A percentile compares a stretch with the other conserved stretches of the same genome.
Conservation (phyloP, 2,888 invertebrate genomes). For the Nemoura dubitans region DNA sequence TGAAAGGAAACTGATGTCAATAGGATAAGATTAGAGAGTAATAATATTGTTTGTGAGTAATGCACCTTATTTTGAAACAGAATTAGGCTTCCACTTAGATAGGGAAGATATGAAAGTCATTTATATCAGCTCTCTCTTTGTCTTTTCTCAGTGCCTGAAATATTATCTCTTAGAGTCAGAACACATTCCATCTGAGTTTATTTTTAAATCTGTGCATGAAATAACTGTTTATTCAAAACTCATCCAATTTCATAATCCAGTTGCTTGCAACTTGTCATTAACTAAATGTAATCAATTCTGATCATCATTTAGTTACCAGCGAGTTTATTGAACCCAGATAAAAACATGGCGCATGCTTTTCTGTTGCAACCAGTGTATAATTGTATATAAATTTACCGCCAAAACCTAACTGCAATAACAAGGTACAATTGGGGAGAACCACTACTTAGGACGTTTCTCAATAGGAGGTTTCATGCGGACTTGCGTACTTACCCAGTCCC, state of each 20-base stretch:
- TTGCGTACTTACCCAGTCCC: too few relatives aligned
- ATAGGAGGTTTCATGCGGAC: too few relatives aligned
- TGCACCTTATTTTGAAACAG: conserved; percentile 22
- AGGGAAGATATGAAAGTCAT: background rate
- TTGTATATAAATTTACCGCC: too few relatives aligned
- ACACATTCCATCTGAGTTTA: background rate
- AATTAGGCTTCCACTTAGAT: background rate
- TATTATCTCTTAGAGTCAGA: background rate
- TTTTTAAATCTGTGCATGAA: too few relatives aligned
- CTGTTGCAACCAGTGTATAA: too few relatives aligned
- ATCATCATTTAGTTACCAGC: background rate
- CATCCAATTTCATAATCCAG: too few relatives aligned
- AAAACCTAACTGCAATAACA: too few relatives aligned
- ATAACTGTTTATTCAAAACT: too few relatives aligned
- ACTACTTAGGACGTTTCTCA: too few relatives aligned
- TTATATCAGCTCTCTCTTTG: background rate
- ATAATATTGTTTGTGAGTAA: conserved; percentile 14
- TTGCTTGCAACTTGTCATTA: background rate
- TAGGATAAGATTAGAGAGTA: conserved; percentile 24
- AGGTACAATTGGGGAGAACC: too few relatives aligned
- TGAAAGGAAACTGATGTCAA: too few relatives aligned
- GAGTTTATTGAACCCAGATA: background rate
- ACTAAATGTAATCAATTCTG: background rate
- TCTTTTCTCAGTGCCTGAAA: background rate
- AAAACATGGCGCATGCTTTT: background rate